phyloP scores from a whole-genome alignment of 2,113 vertebrate species.

The Hyaena hyaena region DNA sequence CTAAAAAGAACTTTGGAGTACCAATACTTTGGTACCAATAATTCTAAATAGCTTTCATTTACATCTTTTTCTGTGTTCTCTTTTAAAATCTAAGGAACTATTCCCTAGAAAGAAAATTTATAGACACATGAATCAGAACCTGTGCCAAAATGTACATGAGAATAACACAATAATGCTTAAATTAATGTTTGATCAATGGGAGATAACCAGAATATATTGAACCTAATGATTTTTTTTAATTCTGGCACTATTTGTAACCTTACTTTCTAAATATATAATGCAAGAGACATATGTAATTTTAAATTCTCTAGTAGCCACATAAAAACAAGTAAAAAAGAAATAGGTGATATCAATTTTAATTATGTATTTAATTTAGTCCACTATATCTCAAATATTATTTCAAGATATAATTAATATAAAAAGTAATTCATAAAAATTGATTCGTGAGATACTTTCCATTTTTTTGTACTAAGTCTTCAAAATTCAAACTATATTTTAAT shows the following conservation, averaged over 20 bases:
- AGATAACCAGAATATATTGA: slow-evolving; percentile 38
- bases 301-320: background rate
- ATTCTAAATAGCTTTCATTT: background rate
- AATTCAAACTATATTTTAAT: background rate
- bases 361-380: slow-evolving; percentile 35
- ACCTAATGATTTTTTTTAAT: slow-evolving; percentile 36
- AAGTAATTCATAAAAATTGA: background rate
- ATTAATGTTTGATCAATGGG: background rate
- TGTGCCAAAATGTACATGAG: background rate
- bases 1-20: slow-evolving; percentile 12
- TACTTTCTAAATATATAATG: background rate
- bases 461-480: background rate
- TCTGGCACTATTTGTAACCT: background rate
- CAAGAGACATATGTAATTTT: background rate
- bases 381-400: slow-evolving; percentile 46
- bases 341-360: slow-evolving; percentile 41
- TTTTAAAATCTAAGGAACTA: slow-evolving; percentile 38
- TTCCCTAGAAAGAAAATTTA: slow-evolving; percentile 27
- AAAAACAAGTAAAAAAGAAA: background rate
- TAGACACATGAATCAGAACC: slow-evolving; percentile 4
- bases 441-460: background rate
- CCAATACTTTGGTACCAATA: background rate
- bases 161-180: slow-evolving; percentile 23
- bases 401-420: background rate
- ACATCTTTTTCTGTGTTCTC: background rate